phyloP scores from a whole-genome alignment of 2,113 vertebrate species.

The Lamprotornis superbus region DNA sequence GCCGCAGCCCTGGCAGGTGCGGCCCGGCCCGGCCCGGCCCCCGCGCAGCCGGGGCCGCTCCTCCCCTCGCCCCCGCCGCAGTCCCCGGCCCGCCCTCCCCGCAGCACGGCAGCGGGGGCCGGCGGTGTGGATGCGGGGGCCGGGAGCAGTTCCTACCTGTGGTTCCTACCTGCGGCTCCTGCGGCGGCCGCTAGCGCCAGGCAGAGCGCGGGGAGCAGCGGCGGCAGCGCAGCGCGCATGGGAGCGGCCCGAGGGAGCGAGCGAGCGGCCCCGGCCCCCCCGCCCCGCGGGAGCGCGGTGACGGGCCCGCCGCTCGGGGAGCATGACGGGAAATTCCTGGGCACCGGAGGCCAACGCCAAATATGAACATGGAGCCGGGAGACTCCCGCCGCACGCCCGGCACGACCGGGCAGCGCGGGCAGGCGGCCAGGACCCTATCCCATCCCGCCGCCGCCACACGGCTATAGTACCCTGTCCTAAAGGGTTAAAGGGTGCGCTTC shows the following conservation, averaged over 20 bases:
- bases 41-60: too few species aligned
- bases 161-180: too few species aligned
- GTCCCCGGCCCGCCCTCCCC: too few species aligned
- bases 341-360: slow-evolving; percentile 71
- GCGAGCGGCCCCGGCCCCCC: not conserved
- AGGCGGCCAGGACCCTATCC: not conserved
- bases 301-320: slow-evolving; percentile 59
- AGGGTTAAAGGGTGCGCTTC: not conserved
- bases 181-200: not conserved
- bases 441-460: not conserved
- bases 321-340: slow-evolving; percentile 87
- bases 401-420: not conserved
- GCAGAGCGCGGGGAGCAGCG: not conserved
- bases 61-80: too few species aligned
- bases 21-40: not conserved
- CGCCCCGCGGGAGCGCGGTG: slow-evolving; percentile 47
- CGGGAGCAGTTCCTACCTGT: too few species aligned
- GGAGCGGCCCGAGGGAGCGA: not conserved
- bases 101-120: too few species aligned
- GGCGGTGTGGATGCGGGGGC: too few species aligned
- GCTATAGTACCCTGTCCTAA: accelerated
- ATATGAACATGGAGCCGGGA: slow-evolving; percentile 77
- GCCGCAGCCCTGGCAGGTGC: not conserved
- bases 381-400: not conserved
- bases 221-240: slow-evolving; percentile 21